A percentile compares a stretch with the other conserved stretches of the same genome.
These are phyloP conservation scores for Plutomurus gul DNA, from an alignment of 1,140 invertebrate species.

Conservation along the genomic window DNA sequence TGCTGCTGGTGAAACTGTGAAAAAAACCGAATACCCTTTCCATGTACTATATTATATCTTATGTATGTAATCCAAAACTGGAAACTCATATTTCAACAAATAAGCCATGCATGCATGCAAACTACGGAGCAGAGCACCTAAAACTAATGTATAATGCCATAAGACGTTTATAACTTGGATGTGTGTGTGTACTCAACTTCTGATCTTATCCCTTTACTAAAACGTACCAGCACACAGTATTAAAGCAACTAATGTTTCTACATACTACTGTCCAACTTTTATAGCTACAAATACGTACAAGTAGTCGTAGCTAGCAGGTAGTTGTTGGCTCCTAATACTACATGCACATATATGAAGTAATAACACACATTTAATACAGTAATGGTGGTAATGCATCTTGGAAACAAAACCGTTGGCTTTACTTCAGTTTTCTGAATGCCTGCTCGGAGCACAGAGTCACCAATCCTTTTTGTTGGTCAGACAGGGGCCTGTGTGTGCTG, in stretches of 20 bases:
- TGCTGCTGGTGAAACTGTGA: too few relatives aligned
- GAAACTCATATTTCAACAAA: too few relatives aligned
- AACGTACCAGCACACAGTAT: too few relatives aligned
- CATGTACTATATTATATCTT: too few relatives aligned
- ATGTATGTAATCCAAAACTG: too few relatives aligned
- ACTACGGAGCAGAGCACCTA: too few relatives aligned
- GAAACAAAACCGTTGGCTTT: neutral
- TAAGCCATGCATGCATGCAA: too few relatives aligned
- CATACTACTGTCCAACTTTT: neutral
- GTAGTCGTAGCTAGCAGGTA: neutral
- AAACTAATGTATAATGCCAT: too few relatives aligned
- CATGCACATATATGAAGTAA: neutral
- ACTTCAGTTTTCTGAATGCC: neutral
- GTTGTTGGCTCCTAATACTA: neutral
- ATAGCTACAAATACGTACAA: neutral
- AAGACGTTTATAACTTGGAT: too few relatives aligned
- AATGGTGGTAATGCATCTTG: neutral
- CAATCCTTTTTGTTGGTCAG: neutral
- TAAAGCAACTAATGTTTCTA: neutral
- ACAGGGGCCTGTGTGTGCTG: neutral
- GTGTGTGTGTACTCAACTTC: too few relatives aligned
- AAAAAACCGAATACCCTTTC: too few relatives aligned
- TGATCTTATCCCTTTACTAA: too few relatives aligned
- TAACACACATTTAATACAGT: neutral
- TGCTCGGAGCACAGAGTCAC: neutral